Percentiles rank a stretch among this genome's conserved stretches.
phyloP scores from a whole-genome alignment of 2,888 invertebrate species.

The Lasioglossum vierecki region DNA sequence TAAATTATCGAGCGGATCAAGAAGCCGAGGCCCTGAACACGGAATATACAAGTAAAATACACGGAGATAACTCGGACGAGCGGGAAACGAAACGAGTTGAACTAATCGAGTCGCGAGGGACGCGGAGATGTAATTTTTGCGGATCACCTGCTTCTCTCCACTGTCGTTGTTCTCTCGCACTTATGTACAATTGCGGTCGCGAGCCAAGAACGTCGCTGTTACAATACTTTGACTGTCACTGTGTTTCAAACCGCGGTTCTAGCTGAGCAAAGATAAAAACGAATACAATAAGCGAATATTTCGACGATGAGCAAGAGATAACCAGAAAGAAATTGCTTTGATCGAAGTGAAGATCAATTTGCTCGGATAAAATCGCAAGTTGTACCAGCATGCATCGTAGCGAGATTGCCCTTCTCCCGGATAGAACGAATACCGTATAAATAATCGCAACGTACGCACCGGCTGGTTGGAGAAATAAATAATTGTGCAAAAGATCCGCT shows the following conservation, averaged over 20 bases:
- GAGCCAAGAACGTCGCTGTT: conserved; percentile 12
- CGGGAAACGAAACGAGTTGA: conserved; percentile 13
- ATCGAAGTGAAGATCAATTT: background rate
- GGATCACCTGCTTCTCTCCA: conserved; percentile 37
- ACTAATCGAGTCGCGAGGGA: conserved; percentile 6
- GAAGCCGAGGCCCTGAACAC: conserved; percentile 35
- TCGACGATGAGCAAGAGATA: background rate
- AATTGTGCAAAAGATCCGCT: background rate
- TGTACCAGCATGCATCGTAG: background rate
- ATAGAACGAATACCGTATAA: background rate
- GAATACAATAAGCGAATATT: background rate
- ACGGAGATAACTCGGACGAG: conserved; percentile 33
- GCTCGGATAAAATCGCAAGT: background rate
- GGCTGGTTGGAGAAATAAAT: background rate
- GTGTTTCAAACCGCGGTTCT: background rate
- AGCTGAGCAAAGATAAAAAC: background rate
- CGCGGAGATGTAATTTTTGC: conserved; percentile 12
- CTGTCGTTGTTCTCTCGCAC: conserved; percentile 33
- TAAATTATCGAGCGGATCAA: conserved; percentile 70
- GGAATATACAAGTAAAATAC: conserved; percentile 43
- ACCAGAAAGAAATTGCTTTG: background rate
- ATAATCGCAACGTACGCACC: background rate
- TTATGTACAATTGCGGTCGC: conserved; percentile 47
- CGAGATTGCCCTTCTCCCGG: background rate
- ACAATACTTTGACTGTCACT: background rate